Evolutionary conservation across 2,888 invertebrate genomes (phyloP).

Genomic region (Hirtodrosophila alboralis): DNA sequence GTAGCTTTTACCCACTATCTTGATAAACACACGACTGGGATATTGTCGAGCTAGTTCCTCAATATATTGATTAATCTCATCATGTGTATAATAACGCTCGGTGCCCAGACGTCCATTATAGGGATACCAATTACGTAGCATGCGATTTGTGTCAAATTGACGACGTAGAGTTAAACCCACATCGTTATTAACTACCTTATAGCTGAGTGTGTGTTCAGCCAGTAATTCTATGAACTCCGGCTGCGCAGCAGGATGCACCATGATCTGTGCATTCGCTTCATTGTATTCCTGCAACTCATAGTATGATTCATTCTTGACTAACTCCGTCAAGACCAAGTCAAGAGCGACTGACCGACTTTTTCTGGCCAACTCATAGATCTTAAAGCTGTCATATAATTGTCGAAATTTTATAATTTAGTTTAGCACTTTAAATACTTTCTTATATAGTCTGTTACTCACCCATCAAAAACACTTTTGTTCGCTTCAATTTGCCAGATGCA

Average conservation of each 20-base stretch:
- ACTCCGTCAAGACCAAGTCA: slow-evolving; percentile 27
- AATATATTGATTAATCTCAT: slow-evolving; percentile 85
- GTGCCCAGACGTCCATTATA: slow-evolving; percentile 58
- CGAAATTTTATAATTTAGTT: background rate
- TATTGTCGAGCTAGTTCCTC: slow-evolving; percentile 84
- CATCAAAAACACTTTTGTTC: slow-evolving; percentile 44
- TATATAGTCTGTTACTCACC: slow-evolving; percentile 46
- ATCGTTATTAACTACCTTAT: slow-evolving; percentile 55
- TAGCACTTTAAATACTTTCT: too few relatives aligned
- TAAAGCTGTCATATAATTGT: slow-evolving; percentile 52
- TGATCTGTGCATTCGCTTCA: slow-evolving; percentile 39
- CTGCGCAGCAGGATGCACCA: slow-evolving; percentile 72
- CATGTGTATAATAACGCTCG: slow-evolving; percentile 64
- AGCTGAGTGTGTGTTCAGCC: slow-evolving; percentile 24
- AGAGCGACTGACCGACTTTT: slow-evolving; percentile 19
- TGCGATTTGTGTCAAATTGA: slow-evolving; percentile 46
- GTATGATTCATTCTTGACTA: slow-evolving; percentile 44
- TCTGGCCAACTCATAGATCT: slow-evolving; percentile 64
- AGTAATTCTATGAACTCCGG: slow-evolving; percentile 52
- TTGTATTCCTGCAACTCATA: slow-evolving; percentile 59
- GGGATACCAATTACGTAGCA: slow-evolving; percentile 37
- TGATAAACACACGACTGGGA: slow-evolving; percentile 85
- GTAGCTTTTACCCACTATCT: slow-evolving; percentile 86
- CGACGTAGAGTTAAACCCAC: slow-evolving; percentile 52
- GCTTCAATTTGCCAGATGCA: slow-evolving; percentile 14